These are phyloP conservation scores for Drosophila chauvacae DNA, from an alignment of 1,140 invertebrate species.

Conservation along the genomic window DNA sequence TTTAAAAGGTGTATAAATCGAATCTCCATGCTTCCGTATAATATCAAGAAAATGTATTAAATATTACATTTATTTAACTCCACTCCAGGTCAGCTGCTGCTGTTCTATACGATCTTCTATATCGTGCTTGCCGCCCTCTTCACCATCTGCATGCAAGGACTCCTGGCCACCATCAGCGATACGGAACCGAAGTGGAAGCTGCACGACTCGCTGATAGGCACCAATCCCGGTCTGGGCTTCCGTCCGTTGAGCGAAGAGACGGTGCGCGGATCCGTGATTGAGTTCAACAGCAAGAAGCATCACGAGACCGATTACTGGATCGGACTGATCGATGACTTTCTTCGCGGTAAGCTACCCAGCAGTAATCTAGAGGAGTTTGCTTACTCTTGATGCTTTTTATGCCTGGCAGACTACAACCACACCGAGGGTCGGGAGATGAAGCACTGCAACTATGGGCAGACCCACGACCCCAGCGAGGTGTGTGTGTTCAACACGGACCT, in stretches of 20 bases:
- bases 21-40: background rate
- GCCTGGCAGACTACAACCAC: slow-evolving; percentile 82
- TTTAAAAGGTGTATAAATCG: background rate
- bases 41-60: background rate
- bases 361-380: background rate
- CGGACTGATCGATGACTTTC: slow-evolving; percentile 88
- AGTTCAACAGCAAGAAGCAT: slow-evolving; percentile 89
- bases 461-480: slow-evolving; percentile 87
- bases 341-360: slow-evolving; percentile 88
- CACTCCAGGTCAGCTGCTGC: slow-evolving; percentile 88
- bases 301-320: slow-evolving; percentile 89
- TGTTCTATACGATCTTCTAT: slow-evolving; percentile 96
- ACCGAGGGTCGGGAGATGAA: slow-evolving; percentile 87
- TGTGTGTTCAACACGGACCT: slow-evolving; percentile 89
- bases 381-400: background rate
- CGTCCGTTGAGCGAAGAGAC: slow-evolving; percentile 90
- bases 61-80: background rate
- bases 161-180: slow-evolving; percentile 90
- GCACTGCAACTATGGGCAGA: slow-evolving; percentile 88
- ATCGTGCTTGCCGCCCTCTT: slow-evolving; percentile 91
- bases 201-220: slow-evolving; percentile 91
- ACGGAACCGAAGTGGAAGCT: slow-evolving; percentile 90
- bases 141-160: slow-evolving; percentile 91
- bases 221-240: slow-evolving; percentile 95
- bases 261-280: slow-evolving; percentile 93